Conservation (phyloP, 2,888 invertebrate species). For the Tortricodes alternella region DNA sequence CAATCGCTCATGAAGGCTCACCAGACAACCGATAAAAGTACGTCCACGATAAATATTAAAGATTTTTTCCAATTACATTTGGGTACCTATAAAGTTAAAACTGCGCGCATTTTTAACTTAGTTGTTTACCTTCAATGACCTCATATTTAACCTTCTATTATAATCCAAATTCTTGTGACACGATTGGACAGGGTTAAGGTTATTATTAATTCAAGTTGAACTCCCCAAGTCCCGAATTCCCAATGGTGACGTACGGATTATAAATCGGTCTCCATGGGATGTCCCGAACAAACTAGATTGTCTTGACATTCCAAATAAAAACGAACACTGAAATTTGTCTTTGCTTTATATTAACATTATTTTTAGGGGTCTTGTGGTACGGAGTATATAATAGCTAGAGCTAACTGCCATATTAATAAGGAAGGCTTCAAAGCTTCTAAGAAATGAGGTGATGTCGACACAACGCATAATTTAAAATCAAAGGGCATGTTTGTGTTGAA, state of each 20-base stretch:
- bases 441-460: no score
- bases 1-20: not conserved
- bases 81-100: no score
- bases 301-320: not conserved
- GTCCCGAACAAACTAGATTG: not conserved
- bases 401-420: no score
- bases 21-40: not conserved
- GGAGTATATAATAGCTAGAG: no score
- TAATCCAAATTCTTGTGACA: not conserved
- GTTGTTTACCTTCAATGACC: not conserved
- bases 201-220: not conserved
- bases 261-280: constrained; percentile 6
- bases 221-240: not conserved
- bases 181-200: not conserved
- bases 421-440: no score
- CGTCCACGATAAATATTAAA: not conserved
- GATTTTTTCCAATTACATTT: not conserved
- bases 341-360: not conserved
- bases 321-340: not conserved
- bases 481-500: no score
- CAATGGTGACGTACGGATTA: not conserved
- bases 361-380: no score
- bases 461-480: no score
- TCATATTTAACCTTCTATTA: not conserved
- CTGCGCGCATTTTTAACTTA: not conserved